These are phyloP conservation scores for Apamea monoglypha DNA, from an alignment of 2,888 invertebrate genomes.

Conservation along the genomic window DNA sequence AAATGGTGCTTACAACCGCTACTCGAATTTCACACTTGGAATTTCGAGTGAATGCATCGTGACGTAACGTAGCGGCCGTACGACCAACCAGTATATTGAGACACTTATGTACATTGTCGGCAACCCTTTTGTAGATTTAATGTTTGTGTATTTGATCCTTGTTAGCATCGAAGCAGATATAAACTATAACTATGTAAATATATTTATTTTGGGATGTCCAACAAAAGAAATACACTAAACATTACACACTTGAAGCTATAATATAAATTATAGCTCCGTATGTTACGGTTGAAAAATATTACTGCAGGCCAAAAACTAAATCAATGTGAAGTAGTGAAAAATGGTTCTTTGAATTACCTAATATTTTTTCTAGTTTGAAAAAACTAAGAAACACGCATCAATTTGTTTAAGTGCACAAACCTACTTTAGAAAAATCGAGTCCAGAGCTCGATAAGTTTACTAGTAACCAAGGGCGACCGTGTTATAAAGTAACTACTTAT, in stretches of 20 bases:
- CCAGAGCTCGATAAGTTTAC: neutral
- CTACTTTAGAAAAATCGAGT: neutral
- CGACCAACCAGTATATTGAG: neutral
- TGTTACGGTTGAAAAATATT: neutral
- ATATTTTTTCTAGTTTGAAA: too few relatives aligned
- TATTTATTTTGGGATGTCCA: too few relatives aligned
- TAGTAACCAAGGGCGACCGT: neutral
- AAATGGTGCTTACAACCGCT: neutral
- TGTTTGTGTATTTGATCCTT: neutral
- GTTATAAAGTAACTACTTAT: neutral
- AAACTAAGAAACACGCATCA: too few relatives aligned
- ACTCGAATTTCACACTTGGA: neutral
- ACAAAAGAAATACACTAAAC: too few relatives aligned
- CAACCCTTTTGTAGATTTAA: neutral
- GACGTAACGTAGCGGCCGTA: neutral
- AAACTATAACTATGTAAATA: neutral
- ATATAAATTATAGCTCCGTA: neutral
- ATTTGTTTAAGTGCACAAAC: too few relatives aligned
- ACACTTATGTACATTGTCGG: neutral
- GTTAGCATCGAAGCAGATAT: neutral
- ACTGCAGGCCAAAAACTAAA: too few relatives aligned
- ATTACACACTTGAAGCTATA: neutral
- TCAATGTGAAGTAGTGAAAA: too few relatives aligned
- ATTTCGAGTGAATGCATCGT: constrained; percentile 4
- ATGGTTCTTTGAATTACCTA: too few relatives aligned